Evolutionary conservation across 2,888 invertebrate genomes (phyloP), one percentile per base, ranked within the genome.

Genomic region (Acleris holmiana): DNA sequence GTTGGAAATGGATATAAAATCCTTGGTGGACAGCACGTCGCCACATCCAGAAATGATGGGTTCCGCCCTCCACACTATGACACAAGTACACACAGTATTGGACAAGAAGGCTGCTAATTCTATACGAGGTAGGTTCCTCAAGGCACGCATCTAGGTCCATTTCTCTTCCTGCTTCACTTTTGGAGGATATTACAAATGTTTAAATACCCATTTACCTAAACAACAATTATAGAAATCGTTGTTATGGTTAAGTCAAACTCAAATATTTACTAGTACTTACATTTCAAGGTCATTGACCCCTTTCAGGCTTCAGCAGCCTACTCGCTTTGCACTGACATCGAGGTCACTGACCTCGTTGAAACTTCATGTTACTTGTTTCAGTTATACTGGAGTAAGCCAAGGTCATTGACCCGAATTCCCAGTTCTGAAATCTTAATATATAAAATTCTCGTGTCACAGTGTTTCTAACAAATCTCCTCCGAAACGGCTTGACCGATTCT

Each of bases 21-120:
- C 91, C 0, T 91, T 94, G 19, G 94, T 93, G 2, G 94, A 94
- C 75, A 94, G 94, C 70, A 94, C 94, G 10, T 94, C 94, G 0
- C 94, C 94, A 0, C 94, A 94, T 0, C 93, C 94, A 0, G 88
- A 89, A 15, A 87, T 92, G 83, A 87, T 89, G 69, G 89, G 91
- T 54, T 84, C 93, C 0, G 86, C 89, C 0, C 82, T 93, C 66
- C 83, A 89, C 21, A 89, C 88, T 35, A 89, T 92, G 88, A 93
- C n/a, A n/a, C n/a, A n/a, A n/a, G n/a, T n/a, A n/a, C n/a, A n/a
- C n/a, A n/a, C n/a, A n/a, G n/a, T 93, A 65, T 93, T 94, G 84
- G 94, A 94, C 73, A 91, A 93, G 81, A 94, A 94, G 81, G 93
- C 92, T 67, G 94, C 94, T 61, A 95, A 95, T 80, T 95, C 95